Conservation (phyloP, 2,888 invertebrate species). For the Hermodice carunculata region DNA sequence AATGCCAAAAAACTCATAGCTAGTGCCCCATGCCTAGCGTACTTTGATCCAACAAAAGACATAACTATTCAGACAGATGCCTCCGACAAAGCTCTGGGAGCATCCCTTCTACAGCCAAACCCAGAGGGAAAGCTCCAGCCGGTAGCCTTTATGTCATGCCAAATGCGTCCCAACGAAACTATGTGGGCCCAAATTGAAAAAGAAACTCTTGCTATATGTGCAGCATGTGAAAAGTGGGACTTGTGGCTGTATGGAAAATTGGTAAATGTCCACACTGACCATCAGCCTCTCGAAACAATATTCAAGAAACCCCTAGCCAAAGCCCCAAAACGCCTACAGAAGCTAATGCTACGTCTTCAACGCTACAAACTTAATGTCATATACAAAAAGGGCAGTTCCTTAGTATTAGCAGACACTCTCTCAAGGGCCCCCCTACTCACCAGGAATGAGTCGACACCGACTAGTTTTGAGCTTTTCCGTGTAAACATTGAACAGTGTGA, state of each 20-base stretch:
- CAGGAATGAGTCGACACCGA: not conserved
- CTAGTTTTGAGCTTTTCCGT: not conserved
- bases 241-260: conserved; percentile 10
- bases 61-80: conserved; percentile 14
- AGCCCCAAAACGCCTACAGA: conserved; percentile 13
- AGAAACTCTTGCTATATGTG: conserved; percentile 3
- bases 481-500: not conserved
- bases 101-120: no score
- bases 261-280: conserved; percentile 16
- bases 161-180: not conserved
- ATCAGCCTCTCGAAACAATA: no score
- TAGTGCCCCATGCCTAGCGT: conserved; percentile 12
- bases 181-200: conserved; percentile 9
- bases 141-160: no score
- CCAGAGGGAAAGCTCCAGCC: no score
- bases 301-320: not conserved
- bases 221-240: conserved; percentile 7
- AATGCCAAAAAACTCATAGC: conserved; percentile 13
- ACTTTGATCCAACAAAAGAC: conserved; percentile 3
- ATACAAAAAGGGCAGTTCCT: conserved; percentile 7
- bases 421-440: no score
- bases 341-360: conserved; percentile 18
- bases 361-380: conserved; percentile 9
- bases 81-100: no score
- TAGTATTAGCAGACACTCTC: conserved; percentile 9